Conservation (phyloP, 2,797 vertebrate species). For the Aythya fuligula region DNA sequence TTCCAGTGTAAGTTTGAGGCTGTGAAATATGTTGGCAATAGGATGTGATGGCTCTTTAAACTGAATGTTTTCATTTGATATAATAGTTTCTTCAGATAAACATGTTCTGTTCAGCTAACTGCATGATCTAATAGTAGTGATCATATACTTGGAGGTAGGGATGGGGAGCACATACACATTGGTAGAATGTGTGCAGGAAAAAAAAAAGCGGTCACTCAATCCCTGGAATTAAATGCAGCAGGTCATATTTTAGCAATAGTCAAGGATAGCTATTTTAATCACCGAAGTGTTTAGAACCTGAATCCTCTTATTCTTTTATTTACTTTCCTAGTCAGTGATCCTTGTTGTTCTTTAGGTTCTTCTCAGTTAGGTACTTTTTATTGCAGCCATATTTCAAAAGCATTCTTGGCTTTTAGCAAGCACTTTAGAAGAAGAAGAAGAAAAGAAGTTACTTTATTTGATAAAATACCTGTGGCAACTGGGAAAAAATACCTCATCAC, state of each 20-base stretch:
- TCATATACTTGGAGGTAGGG: neutral
- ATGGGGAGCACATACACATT: neutral
- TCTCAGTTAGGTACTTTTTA: neutral
- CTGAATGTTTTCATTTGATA: neutral
- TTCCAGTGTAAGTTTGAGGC: neutral
- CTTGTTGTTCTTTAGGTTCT: neutral
- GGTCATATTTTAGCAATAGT: neutral
- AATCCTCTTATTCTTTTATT: neutral
- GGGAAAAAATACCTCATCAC: neutral
- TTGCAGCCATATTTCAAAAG: neutral
- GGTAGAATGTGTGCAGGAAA: accelerated
- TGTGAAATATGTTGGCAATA: neutral
- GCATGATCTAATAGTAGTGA: neutral
- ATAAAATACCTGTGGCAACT: neutral
- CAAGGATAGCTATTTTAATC: neutral
- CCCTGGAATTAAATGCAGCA: neutral
- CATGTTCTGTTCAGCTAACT: neutral
- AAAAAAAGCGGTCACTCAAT: neutral
- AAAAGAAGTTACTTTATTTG: neutral
- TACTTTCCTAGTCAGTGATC: neutral
- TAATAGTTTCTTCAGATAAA: neutral
- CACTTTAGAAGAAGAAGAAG: neutral
- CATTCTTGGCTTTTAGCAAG: neutral
- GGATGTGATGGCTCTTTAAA: neutral
- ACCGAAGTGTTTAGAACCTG: neutral